Evolutionary conservation across 2,888 invertebrate species (phyloP), one percentile per base, ranked within the genome.

Genomic region (Athetis lepigone): DNA sequence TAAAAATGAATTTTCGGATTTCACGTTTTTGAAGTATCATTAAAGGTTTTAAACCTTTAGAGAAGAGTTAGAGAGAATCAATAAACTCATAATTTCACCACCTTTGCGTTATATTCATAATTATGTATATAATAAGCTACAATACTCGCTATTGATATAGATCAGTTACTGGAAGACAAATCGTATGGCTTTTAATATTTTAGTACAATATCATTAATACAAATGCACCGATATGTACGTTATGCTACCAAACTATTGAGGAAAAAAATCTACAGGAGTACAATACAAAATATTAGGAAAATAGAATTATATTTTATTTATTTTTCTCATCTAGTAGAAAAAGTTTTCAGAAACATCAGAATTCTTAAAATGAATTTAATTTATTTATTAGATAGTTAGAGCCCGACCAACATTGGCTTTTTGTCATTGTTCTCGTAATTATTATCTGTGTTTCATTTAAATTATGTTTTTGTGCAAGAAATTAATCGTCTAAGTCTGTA

Each of bases 151-250:
- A 94, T 93, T 93, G 93, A 92, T 90, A 90, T 92, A 92, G 93
- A 93, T 92, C 92, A 93, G 88, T 94, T 94, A 93, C 90, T 95
- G 95, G 95, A 95, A 95, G 95, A 95, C 95, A 95, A 95, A 93
- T 95, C 92, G 95, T 95, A 95, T 95, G 95, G 95, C 95, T 92
- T 94, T 94, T 88, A 91, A 94, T 94, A 93, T 77, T 80, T 90
- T 91, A 90, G 88, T 92, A 91, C 87, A 88, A 87, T 85, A 82
- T 82, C 90, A 85, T 87, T 88, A 92, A 91, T 93, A 92, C 85
- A 91, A 92, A 92, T 90, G 92, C 93, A 94, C 92, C 93, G 90
- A 93, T 88, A 90, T 89, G 86, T 90, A 90, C 86, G 87, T 91
- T 88, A 92, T 84, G 87, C 94, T 94, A 94, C 85, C 75, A 89